These are phyloP conservation scores for Shinisaurus crocodilurus DNA, from an alignment of 2,113 vertebrate genomes.

Conservation along the genomic window DNA sequence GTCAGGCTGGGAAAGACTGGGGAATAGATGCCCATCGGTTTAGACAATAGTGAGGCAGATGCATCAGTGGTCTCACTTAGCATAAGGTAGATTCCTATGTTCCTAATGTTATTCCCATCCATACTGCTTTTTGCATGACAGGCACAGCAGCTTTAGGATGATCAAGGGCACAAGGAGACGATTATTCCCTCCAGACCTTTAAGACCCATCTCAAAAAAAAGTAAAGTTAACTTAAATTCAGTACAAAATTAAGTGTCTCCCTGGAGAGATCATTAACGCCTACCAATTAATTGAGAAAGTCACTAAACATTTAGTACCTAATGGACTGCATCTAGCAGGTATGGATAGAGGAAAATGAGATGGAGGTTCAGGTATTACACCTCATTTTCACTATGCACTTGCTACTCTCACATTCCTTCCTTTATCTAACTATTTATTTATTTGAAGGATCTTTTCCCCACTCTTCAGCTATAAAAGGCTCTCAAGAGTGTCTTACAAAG, in stretches of 20 bases:
- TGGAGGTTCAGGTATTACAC: constrained; percentile 15
- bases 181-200: background rate
- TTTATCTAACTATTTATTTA: background rate
- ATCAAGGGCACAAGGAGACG: background rate
- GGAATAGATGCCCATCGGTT: too few species aligned
- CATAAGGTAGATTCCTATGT: background rate
- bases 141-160: background rate
- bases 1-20: too few species aligned
- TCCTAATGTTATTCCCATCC: background rate
- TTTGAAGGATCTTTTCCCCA: background rate
- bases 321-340: constrained; percentile 66
- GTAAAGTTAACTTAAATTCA: constrained; percentile 35
- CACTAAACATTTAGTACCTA: constrained; percentile 77
- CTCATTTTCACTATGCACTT: background rate
- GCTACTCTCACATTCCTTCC: constrained; percentile 6
- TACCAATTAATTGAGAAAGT: constrained; percentile 71
- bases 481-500: background rate
- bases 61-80: too few species aligned
- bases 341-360: constrained; percentile 20
- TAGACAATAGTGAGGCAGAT: too few species aligned
- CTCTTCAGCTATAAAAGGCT: background rate
- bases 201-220: background rate
- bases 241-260: constrained; percentile 74
- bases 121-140: background rate
- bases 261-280: constrained; percentile 74